Evolutionary conservation across 2,113 vertebrate species (phyloP).

Genomic region (Lepus europaeus): DNA sequence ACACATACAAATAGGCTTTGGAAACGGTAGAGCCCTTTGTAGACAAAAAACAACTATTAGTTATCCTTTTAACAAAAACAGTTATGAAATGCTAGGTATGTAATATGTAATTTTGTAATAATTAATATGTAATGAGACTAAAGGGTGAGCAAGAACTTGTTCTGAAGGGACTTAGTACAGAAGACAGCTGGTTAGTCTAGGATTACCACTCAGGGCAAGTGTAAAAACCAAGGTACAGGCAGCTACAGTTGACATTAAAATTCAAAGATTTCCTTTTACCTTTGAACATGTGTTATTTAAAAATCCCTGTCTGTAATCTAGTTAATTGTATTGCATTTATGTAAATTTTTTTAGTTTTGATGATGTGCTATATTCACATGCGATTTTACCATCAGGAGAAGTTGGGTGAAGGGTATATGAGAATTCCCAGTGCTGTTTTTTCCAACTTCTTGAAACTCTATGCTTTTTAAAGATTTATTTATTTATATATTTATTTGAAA

Average conservation of each 20-base stretch:
- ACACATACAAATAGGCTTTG: background rate
- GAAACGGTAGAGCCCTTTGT: background rate
- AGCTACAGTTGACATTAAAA: background rate
- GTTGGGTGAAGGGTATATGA: background rate
- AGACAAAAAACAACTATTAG: constrained; percentile 14
- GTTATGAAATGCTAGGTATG: background rate
- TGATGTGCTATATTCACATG: background rate
- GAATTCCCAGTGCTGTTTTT: background rate
- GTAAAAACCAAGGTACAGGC: background rate
- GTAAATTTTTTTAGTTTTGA: background rate
- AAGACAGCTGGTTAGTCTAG: background rate
- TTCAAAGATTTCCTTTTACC: background rate
- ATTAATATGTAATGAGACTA: background rate
- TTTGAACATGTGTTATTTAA: constrained; percentile 1
- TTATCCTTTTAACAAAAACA: constrained; percentile 34
- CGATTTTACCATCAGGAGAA: background rate
- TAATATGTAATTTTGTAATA: too few species aligned
- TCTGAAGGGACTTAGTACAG: background rate
- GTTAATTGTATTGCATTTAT: background rate
- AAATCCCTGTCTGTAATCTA: background rate
- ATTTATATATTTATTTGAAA: too few species aligned
- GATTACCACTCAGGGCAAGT: background rate
- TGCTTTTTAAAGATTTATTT: background rate
- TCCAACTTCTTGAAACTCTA: background rate
- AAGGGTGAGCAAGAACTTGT: background rate